Conservation (phyloP, 1,140 invertebrate genomes). For the Apis mellifera region Amel_HAv3.1 CM009933.2:6330501-6331000, state of each 20-base stretch:
- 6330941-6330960: constrained; percentile 92
- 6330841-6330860: constrained; percentile 95
- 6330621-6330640: constrained; percentile 83
- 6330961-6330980: constrained; percentile 92
- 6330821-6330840: constrained; percentile 89
- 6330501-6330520: constrained; percentile 88
- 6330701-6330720: constrained; percentile 97
- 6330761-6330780: not conserved
- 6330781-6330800: not conserved
- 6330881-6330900: constrained; percentile 92
- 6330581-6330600: constrained; percentile 9
- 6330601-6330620: not conserved
- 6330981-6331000: constrained; percentile 91
- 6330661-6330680: constrained; percentile 94
- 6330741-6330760: constrained; percentile 82
- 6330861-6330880: constrained; percentile 95
- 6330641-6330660: constrained; percentile 95
- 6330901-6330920: constrained; percentile 92
- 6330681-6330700: constrained; percentile 94
- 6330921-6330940: constrained; percentile 94
- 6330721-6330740: constrained; percentile 94
- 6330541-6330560: not conserved
- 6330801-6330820: too few species aligned
- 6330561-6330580: not conserved
- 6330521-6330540: too few species aligned